Base-by-base conservation (phyloP, 2,888 invertebrate species). In the Dione vanillae region DNA sequence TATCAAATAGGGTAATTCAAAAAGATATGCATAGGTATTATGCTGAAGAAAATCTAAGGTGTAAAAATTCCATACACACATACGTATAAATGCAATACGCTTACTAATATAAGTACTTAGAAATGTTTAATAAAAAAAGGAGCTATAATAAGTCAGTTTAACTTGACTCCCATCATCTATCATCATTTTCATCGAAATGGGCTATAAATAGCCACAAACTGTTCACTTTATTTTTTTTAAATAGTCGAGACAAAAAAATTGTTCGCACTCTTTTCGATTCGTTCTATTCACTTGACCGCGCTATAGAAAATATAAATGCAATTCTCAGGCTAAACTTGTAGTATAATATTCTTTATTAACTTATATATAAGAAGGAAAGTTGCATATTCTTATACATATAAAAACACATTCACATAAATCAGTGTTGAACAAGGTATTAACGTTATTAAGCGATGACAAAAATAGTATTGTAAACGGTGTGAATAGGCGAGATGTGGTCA, bases 121-220 rank as follows among this genome's bases (percentile, higher is more conserved):
- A 11, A 51, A 35, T 54, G 9, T 37, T n/a, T 35, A 9, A 0
- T 9, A 54, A 16, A 27, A 59, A 45, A 61, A 27, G 10, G 12
- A 49, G 14, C 27, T 12, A 49, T 35, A 11, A 14, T n/a, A 62
- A 37, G 2, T 20, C 37, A 49, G 16, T 40, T 40, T 27, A 19
- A 64, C 64, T 52, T 35, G 19, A 51, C 56, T 68, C 45, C 49
- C 56, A 59, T 82, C 87, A 86, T 91, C 85, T 81, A 91, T 91
- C 91, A 89, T 82, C 73, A 77, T 73, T 76, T 76, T 80, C 78
- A 81, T 80, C 85, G 88, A 90, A 90, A 88, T 84, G 82, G 85
- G 85, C 85, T 67, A 87, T 90, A 92, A 92, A 90, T 89, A 88
- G 86, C 92, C 92, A 86, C 92, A 92, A 89, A 82, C 84, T 82